Conservation (phyloP, 2,113 vertebrate species). For the Chunga burmeisteri region DNA sequence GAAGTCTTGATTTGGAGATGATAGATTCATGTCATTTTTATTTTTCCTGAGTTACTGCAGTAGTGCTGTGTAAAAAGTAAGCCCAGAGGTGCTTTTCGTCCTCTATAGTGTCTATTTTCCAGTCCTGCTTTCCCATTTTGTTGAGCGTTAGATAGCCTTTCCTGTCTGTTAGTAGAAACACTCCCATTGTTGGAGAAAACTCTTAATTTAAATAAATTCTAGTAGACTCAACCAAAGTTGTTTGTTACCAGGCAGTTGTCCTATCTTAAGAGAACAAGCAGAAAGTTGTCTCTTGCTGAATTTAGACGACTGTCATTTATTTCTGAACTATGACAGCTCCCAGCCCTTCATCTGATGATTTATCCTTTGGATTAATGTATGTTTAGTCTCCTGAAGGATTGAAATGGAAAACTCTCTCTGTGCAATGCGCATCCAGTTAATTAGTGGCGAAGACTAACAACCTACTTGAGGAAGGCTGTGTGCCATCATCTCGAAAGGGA, state of each 20-base stretch:
- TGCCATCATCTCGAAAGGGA: neutral
- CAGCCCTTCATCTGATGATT: neutral
- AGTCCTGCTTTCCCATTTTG: neutral
- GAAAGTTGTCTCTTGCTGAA: neutral
- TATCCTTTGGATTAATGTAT: neutral
- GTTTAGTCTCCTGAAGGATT: constrained; percentile 8
- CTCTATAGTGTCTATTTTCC: neutral
- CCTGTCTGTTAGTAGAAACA: neutral
- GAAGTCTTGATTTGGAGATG: constrained; percentile 1
- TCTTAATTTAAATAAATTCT: neutral
- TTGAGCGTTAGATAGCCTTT: neutral
- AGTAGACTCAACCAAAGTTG: neutral
- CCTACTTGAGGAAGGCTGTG: neutral
- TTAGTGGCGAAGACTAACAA: neutral
- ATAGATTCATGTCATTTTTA: neutral
- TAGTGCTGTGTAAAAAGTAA: neutral
- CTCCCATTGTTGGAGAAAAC: neutral
- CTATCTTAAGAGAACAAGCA: neutral
- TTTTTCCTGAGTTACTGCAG: neutral
- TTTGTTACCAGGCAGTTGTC: neutral
- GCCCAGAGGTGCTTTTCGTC: neutral
- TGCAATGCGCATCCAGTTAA: neutral
- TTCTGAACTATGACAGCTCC: neutral
- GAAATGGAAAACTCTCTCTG: neutral
- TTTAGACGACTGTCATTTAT: neutral